phyloP scores from a whole-genome alignment of 2,888 invertebrate species.

The Ptychoptera contaminata region DNA sequence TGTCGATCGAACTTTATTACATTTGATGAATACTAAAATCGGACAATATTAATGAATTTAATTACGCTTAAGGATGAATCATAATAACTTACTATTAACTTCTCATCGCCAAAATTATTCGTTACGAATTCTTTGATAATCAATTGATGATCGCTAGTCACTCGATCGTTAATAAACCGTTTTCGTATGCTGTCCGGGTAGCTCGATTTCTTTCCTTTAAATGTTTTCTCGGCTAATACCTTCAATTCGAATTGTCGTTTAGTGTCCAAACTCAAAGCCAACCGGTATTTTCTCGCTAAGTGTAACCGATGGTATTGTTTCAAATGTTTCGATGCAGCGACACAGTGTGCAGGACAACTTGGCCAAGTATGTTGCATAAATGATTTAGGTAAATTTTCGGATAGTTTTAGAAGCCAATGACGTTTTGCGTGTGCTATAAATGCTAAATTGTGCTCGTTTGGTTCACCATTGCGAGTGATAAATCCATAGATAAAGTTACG shows the following conservation, averaged over 20 bases:
- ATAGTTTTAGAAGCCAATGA: conserved; percentile 59
- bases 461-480: conserved; percentile 68
- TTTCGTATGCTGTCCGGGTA: conserved; percentile 54
- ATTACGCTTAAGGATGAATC: no score
- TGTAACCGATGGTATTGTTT: conserved; percentile 54
- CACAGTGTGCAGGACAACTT: conserved; percentile 54
- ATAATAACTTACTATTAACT: conserved; percentile 45
- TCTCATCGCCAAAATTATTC: conserved; percentile 32
- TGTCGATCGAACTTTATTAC: conserved; percentile 83
- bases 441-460: conserved; percentile 58
- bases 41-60: no score
- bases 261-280: conserved; percentile 45
- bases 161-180: conserved; percentile 54
- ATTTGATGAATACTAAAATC: conserved; percentile 54
- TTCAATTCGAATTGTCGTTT: conserved; percentile 73
- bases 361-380: conserved; percentile 70
- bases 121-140: conserved; percentile 48
- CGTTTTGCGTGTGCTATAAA: conserved; percentile 66
- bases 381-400: conserved; percentile 48
- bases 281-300: conserved; percentile 57
- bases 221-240: conserved; percentile 69
- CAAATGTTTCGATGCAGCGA: conserved; percentile 49
- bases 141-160: conserved; percentile 43
- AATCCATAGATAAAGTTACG: conserved; percentile 67
- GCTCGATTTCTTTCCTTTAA: conserved; percentile 71